Conservation (phyloP, 2,797 vertebrate species). For the Propithecus perrieri region DNA sequence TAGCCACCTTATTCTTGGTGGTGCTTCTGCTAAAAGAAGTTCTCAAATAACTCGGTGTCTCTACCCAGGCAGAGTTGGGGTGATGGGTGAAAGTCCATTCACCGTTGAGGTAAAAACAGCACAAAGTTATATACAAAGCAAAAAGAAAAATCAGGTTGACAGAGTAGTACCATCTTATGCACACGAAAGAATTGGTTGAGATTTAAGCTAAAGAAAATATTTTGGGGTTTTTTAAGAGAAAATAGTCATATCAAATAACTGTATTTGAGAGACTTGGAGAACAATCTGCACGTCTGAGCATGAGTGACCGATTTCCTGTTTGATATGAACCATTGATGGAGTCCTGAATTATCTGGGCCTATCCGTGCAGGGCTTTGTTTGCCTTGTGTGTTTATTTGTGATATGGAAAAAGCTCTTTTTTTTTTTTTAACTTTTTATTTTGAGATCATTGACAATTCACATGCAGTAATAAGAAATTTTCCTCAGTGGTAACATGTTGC, state of each 20-base stretch:
- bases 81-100: neutral
- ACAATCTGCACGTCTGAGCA: neutral
- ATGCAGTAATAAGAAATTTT: neutral
- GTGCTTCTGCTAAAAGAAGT: neutral
- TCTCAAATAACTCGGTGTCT: neutral
- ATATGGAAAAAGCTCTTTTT: neutral
- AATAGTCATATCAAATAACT: neutral
- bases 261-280: neutral
- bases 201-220: neutral
- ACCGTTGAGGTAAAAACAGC: neutral
- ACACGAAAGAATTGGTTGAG: neutral
- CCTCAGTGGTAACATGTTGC: neutral
- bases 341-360: neutral
- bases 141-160: neutral
- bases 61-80: neutral
- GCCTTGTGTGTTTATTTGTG: neutral
- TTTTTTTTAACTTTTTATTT: neutral
- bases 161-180: neutral
- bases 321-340: neutral
- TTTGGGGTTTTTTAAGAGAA: neutral
- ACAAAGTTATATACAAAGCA: neutral
- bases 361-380: neutral
- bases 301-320: neutral
- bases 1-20: neutral
- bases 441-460: neutral